A percentile compares a stretch with the other conserved stretches of the same genome.
These are phyloP conservation scores for Hyperoplus immaculatus DNA, from an alignment of 2,797 vertebrate genomes.

Conservation along the genomic window DNA sequence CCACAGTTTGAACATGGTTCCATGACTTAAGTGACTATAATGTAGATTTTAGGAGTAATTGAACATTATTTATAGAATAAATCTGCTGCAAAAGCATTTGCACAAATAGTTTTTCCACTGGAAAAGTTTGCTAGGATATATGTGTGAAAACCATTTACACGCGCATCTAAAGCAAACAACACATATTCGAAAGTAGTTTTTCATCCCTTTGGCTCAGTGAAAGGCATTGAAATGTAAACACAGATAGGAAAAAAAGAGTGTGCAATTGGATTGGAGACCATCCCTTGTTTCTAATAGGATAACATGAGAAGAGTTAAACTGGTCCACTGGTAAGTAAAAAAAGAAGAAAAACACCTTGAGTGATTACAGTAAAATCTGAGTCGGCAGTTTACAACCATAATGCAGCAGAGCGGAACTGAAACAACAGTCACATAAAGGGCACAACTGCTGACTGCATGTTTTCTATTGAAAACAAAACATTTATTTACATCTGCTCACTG, in stretches of 20 bases:
- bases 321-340: conserved; percentile 2
- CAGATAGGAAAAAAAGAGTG: neutral
- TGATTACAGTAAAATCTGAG: conserved; percentile 23
- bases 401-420: conserved; percentile 8
- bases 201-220: neutral
- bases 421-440: neutral
- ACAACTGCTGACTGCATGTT: conserved; percentile 36
- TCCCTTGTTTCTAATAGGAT: neutral
- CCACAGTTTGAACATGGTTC: neutral
- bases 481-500: conserved; percentile 17
- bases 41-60: neutral
- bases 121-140: neutral
- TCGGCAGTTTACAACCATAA: conserved; percentile 17
- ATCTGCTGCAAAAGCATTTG: neutral
- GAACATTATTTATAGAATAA: neutral
- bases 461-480: conserved; percentile 27
- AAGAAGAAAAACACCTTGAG: neutral
- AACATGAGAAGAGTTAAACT: neutral
- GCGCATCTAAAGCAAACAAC: neutral
- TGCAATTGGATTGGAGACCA: neutral
- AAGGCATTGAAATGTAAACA: neutral
- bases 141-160: neutral
- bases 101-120: neutral
- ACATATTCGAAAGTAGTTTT: neutral
- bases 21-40: neutral